Evolutionary conservation across 2,888 invertebrate species (phyloP), one percentile per base, ranked within the genome.

Genomic region (Formica aserva): DNA sequence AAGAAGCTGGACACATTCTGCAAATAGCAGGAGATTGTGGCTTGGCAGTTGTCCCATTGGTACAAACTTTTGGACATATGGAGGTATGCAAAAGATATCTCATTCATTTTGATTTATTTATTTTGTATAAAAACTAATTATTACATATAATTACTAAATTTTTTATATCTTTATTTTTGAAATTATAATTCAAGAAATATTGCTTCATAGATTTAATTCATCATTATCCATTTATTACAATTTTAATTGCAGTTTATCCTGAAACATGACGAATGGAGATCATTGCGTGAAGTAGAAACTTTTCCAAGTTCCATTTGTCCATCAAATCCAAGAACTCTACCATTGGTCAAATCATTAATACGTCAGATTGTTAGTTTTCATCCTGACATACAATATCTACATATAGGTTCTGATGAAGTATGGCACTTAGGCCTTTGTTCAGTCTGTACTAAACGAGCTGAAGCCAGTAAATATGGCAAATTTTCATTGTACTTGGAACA

Each of bases 1-100:
- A 96, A 66, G 97, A 97, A 92, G 97, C 97, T 38, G 95, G 95
- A 75, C 95, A 96, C 89, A 96, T 98, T 75, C 94, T 97, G 75
- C 95, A 96, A 84, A 95, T 97, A 92, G 97, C 97, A 32, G 96
- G 96, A 84, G 95, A 96, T 82, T 96, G 96, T 92, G 96, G 96
- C 0, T 95, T 98, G 82, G 96, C 96, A 86, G 96, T 97, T 62
- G 97, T 98, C 72, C 98, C 98, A 38, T 95, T 98, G 26, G 96
- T 98, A n/a, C 98, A 98, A 95, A 97, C 98, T 0, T 97, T 98
- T 92, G 98, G 98, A 0, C 98, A 98, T 94, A 96, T 98, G 95
- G 98, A 98, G 94, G 95, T 95, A 90, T 11, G 8, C 18, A 8
- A 41, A 52, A 26, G n/a, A 18, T 26, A 18, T 71, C 48, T 60